phyloP scores from a whole-genome alignment of 2,888 invertebrate species.

The Drosophila macrospina region DNA sequence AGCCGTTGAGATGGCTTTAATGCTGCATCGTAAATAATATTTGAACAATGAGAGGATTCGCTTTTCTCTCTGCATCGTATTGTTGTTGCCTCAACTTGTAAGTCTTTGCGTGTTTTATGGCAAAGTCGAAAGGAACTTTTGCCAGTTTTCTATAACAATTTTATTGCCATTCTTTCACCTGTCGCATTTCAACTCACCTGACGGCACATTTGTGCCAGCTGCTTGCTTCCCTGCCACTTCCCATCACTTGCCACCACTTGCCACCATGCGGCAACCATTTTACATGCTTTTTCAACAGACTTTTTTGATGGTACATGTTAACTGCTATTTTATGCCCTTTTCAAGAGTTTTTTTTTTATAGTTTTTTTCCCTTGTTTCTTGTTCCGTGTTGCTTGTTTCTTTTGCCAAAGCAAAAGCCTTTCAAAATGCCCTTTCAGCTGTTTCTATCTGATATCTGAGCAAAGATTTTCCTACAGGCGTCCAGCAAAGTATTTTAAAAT shows the following conservation, averaged over 20 bases:
- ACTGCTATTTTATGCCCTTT: conserved; percentile 19
- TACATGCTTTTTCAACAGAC: conserved; percentile 21
- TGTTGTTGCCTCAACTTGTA: neutral
- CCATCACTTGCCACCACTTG: too few species aligned
- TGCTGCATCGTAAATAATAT: conserved; percentile 51
- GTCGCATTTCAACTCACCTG: conserved; percentile 41
- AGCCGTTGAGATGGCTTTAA: conserved; percentile 42
- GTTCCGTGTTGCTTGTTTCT: neutral
- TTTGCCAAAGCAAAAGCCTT: neutral
- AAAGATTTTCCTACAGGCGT: neutral
- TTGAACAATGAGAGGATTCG: conserved; percentile 22
- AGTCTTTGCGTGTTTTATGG: conserved; percentile 15
- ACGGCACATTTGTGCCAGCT: conserved; percentile 39
- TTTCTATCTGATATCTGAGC: neutral
- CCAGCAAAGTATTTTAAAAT: neutral
- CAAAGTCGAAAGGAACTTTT: conserved; percentile 15
- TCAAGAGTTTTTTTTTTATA: conserved; percentile 6
- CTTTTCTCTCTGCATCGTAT: neutral
- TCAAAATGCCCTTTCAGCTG: neutral
- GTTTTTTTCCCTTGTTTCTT: neutral
- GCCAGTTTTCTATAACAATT: conserved; percentile 48
- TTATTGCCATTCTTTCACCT: conserved; percentile 48
- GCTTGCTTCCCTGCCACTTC: conserved; percentile 17
- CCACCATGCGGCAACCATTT: too few species aligned
- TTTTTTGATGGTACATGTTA: conserved; percentile 17